Conservation (phyloP, 2,888 invertebrate genomes). For the Escarpia spicata region DNA sequence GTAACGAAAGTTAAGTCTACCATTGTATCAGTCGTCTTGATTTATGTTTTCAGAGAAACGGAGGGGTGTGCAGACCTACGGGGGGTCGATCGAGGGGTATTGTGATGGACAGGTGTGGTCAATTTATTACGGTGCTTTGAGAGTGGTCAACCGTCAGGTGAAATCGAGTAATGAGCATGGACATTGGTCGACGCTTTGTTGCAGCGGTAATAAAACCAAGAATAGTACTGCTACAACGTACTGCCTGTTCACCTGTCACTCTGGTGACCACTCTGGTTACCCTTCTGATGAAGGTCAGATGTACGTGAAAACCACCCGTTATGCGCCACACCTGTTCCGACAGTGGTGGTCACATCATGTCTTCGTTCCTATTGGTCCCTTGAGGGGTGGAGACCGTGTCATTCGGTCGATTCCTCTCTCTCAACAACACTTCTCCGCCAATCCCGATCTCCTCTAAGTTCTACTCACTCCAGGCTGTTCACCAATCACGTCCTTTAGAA, state of each 20-base stretch:
- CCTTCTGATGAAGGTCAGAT: not conserved
- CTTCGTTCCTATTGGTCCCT: too few species aligned
- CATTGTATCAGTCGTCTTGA: not conserved
- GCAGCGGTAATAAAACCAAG: not conserved
- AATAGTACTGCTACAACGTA: not conserved
- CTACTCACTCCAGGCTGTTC: too few species aligned
- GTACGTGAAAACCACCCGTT: not conserved
- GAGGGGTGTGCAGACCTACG: not conserved
- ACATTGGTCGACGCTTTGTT: not conserved
- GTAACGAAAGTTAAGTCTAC: not conserved
- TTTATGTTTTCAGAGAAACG: not conserved
- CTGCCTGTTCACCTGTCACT: not conserved
- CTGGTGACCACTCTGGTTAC: not conserved
- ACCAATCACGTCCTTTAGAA: too few species aligned
- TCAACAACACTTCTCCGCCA: too few species aligned
- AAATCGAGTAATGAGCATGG: not conserved
- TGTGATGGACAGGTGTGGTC: constrained; percentile 2
- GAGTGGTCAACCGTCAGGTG: not conserved
- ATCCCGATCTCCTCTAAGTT: too few species aligned
- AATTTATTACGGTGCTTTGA: not conserved
- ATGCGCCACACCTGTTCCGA: not conserved
- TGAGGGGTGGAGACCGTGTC: too few species aligned
- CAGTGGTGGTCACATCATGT: not conserved
- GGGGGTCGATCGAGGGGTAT: not conserved
- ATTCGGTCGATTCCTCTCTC: too few species aligned